Evolutionary conservation across 2,888 invertebrate genomes (phyloP).

Genomic region (Macrophya alboannulata): DNA sequence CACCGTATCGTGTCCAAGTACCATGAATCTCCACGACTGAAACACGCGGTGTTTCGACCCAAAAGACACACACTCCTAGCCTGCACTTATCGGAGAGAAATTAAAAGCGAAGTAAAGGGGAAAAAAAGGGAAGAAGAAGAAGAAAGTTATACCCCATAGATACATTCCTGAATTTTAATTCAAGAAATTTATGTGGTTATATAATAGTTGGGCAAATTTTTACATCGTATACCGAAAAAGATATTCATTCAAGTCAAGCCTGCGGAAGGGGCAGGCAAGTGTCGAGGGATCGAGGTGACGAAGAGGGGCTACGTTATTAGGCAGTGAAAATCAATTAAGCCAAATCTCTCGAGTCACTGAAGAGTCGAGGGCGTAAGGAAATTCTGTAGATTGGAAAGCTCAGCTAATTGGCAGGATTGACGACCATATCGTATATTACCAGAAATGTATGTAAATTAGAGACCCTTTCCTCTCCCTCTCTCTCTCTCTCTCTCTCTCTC

Average conservation of each 20-base stretch:
- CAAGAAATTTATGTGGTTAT: not conserved
- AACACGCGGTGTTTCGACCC: slow-evolving; percentile 2
- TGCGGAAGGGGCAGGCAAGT: not conserved
- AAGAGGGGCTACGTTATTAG: slow-evolving; percentile 9
- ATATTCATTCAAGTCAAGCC: not conserved
- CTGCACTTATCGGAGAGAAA: slow-evolving; percentile 33
- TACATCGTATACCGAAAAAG: not conserved
- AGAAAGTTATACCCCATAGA: not conserved
- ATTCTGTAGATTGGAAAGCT: slow-evolving; percentile 40
- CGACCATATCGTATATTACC: slow-evolving; percentile 37
- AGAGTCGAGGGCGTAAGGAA: slow-evolving; percentile 31
- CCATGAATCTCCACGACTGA: slow-evolving; percentile 27
- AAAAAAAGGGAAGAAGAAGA: not conserved
- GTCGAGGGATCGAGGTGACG: slow-evolving; percentile 7
- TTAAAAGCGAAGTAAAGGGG: not conserved
- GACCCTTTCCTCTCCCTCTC: not conserved
- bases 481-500: not conserved
- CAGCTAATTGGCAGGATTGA: slow-evolving; percentile 46
- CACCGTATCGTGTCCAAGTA: slow-evolving; percentile 43
- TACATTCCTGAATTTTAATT: not conserved
- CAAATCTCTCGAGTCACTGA: slow-evolving; percentile 35
- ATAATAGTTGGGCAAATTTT: not conserved
- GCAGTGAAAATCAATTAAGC: slow-evolving; percentile 25
- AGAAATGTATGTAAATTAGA: slow-evolving; percentile 47
- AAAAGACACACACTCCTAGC: slow-evolving; percentile 21